Conservation (phyloP, 2,113 vertebrate species). For the Trinectes maculatus region DNA sequence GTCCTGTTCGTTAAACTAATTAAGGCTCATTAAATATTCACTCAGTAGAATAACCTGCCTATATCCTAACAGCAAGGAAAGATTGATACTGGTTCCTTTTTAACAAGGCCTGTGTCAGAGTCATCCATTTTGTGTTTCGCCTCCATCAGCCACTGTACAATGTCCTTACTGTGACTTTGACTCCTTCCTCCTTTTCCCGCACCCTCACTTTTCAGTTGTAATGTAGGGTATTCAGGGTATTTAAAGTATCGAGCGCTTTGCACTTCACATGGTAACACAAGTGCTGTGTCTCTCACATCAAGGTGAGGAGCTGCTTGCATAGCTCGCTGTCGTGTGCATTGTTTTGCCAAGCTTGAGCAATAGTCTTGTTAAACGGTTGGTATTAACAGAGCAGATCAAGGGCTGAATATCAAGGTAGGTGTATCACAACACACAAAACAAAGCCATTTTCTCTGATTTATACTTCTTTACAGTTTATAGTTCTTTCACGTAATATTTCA, state of each 20-base stretch:
- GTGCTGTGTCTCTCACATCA: constrained; percentile 34
- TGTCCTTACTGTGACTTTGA: constrained; percentile 57
- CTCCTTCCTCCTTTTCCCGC: constrained; percentile 22
- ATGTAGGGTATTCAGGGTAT: constrained; percentile 38
- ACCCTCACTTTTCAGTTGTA: constrained; percentile 23
- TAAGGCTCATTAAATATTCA: constrained; percentile 68
- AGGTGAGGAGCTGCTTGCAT: constrained; percentile 30
- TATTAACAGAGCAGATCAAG: constrained; percentile 20
- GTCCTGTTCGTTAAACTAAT: constrained; percentile 31
- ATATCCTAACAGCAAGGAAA: constrained; percentile 31
- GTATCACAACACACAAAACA: not conserved
- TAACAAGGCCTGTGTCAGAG: constrained; percentile 14
- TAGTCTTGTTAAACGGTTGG: constrained; percentile 1
- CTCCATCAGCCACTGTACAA: constrained; percentile 58
- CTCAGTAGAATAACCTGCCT: constrained; percentile 56
- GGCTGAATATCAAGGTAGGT: constrained; percentile 3
- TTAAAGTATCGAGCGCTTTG: constrained; percentile 53
- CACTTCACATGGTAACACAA: constrained; percentile 32
- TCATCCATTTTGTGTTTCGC: constrained; percentile 62
- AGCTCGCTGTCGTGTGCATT: constrained; percentile 1
- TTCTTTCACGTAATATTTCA: not conserved
- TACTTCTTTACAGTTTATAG: not conserved
- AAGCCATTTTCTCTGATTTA: not conserved
- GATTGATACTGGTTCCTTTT: constrained; percentile 47
- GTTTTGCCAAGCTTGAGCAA: constrained; percentile 21